Percentiles rank a stretch among this genome's conserved stretches.
These are phyloP conservation scores for Diarsia dahlii DNA, from an alignment of 2,888 invertebrate genomes.

Conservation along the genomic window DNA sequence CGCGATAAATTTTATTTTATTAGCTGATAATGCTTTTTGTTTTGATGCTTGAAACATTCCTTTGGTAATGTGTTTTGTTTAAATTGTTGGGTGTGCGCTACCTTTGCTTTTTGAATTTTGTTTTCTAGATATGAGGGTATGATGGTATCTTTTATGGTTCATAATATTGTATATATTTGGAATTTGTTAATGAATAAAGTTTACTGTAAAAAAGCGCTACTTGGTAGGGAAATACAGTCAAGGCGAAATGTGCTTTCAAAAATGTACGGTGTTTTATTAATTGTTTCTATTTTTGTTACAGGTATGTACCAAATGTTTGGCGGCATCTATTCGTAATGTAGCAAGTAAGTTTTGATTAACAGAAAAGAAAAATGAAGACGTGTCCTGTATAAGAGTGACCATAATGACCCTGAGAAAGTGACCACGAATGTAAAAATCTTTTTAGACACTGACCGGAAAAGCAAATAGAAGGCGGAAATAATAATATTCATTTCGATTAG, in stretches of 20 bases:
- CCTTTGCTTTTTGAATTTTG: background rate
- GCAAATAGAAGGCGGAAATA: background rate
- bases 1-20: constrained; percentile 58
- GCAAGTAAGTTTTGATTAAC: background rate
- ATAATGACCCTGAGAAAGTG: no score
- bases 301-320: constrained; percentile 24
- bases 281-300: constrained; percentile 36
- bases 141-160: background rate
- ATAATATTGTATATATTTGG: background rate
- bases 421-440: background rate
- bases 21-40: constrained; percentile 53
- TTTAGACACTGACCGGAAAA: background rate
- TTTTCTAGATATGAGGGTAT: background rate
- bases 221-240: no score
- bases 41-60: constrained; percentile 24
- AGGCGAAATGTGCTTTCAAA: background rate
- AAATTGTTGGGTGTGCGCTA: constrained; percentile 21
- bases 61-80: constrained; percentile 45
- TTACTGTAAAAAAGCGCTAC: background rate
- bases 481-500: background rate
- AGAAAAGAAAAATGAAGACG: background rate
- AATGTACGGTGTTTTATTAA: background rate
- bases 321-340: background rate
- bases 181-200: background rate
- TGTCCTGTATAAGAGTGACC: background rate